Conservation (phyloP, 2,797 vertebrate species). For the Decapterus maruadsi region DNA sequence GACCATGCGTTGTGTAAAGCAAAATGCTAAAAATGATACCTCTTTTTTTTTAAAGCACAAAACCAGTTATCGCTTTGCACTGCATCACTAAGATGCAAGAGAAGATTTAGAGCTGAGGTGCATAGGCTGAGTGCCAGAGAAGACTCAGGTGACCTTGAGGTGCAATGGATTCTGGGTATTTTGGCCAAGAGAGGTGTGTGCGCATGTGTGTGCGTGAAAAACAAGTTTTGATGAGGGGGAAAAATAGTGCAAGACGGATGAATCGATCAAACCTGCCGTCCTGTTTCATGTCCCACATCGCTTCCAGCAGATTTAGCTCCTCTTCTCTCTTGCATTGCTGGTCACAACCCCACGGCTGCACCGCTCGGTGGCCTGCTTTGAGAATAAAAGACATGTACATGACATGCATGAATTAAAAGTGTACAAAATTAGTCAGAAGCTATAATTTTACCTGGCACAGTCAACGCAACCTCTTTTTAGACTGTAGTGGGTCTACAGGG, state of each 20-base stretch:
- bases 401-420: background rate
- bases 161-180: conserved; percentile 75
- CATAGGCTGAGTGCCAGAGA: conserved; percentile 48
- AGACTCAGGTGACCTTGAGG: conserved; percentile 78
- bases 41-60: background rate
- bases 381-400: conserved; percentile 2
- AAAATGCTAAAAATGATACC: conserved; percentile 1
- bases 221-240: conserved; percentile 40
- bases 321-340: conserved; percentile 29
- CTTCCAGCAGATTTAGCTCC: conserved; percentile 32
- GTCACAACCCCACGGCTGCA: background rate
- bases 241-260: conserved; percentile 37
- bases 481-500: conserved; percentile 36
- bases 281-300: conserved; percentile 37
- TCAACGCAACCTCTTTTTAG: conserved; percentile 35
- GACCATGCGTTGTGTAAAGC: conserved; percentile 4
- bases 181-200: conserved; percentile 39
- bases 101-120: conserved; percentile 27
- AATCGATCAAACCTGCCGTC: conserved; percentile 52
- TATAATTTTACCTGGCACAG: background rate
- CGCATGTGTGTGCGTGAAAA: conserved; percentile 18
- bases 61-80: background rate
- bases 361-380: background rate
- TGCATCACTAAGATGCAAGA: conserved; percentile 21
- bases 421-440: background rate